A percentile compares a stretch with the other conserved stretches of the same genome.
These are phyloP conservation scores for Virgularia gustaviana DNA, from an alignment of 92 coral and sea anemone genomes.

Conservation along the genomic window DNA sequence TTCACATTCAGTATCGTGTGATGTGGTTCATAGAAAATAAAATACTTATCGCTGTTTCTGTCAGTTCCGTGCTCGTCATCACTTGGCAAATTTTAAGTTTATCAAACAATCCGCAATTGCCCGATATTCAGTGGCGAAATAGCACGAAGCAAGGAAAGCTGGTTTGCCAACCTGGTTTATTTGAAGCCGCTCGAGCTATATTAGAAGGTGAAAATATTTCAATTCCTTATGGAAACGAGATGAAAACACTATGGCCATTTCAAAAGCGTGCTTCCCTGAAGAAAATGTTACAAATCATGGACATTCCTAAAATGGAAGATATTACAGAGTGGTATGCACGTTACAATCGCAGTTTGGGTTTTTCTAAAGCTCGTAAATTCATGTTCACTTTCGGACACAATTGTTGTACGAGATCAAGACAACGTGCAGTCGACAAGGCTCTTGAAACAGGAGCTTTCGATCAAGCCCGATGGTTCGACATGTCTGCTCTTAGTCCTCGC, in stretches of 20 bases:
- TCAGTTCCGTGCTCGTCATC: too few relatives aligned
- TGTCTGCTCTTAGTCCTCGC: background rate
- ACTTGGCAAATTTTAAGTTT: too few relatives aligned
- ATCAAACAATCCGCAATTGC: too few relatives aligned
- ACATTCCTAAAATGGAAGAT: background rate
- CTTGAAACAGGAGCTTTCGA: background rate
- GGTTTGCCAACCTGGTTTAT: too few relatives aligned
- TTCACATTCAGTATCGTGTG: too few relatives aligned
- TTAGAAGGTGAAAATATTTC: background rate
- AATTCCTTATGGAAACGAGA: background rate
- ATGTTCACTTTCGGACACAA: background rate
- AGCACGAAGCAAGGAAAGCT: too few relatives aligned
- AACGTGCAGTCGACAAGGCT: background rate
- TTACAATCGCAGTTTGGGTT: background rate
- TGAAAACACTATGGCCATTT: constrained; percentile 5
- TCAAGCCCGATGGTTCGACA: background rate
- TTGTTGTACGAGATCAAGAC: background rate
- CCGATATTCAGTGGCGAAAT: too few relatives aligned
- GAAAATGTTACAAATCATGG: background rate
- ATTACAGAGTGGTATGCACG: background rate
- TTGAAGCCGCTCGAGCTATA: background rate
- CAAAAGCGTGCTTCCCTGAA: background rate
- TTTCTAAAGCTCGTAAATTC: background rate
- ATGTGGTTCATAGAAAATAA: too few relatives aligned
- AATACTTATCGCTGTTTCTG: too few relatives aligned